These are phyloP conservation scores for Cettia cetti DNA, from an alignment of 2,113 vertebrate genomes.

Conservation along the genomic window DNA sequence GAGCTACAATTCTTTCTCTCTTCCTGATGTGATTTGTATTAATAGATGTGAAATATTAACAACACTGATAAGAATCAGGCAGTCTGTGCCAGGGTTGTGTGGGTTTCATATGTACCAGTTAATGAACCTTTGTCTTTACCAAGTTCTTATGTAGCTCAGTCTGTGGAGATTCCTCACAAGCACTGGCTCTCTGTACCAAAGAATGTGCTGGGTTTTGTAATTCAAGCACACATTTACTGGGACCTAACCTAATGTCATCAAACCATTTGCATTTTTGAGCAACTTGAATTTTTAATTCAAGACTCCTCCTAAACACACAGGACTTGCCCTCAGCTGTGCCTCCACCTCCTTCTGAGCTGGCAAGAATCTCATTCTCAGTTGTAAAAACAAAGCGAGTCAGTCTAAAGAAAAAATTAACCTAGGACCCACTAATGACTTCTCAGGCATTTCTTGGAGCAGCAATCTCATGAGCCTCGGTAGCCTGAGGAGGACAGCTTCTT, in stretches of 20 bases:
- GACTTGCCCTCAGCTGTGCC: background rate
- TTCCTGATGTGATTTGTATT: background rate
- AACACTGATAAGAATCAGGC: background rate
- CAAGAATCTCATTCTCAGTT: background rate
- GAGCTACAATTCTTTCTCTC: background rate
- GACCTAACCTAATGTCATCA: background rate
- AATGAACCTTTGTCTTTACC: background rate
- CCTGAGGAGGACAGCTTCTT: background rate
- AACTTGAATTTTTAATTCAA: background rate
- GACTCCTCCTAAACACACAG: background rate
- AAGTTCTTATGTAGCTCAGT: background rate
- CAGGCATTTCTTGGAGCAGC: background rate
- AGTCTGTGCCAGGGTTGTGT: background rate
- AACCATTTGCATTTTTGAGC: background rate
- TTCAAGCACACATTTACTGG: background rate
- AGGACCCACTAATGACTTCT: background rate
- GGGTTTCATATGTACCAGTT: background rate
- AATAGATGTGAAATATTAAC: background rate
- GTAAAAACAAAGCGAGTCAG: background rate
- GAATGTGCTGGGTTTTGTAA: background rate
- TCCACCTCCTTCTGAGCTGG: background rate
- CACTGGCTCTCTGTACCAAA: background rate
- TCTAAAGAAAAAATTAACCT: background rate
- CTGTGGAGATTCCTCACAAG: background rate
- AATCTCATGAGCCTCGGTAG: background rate